Evolutionary conservation across 2,113 vertebrate species (phyloP), one percentile per base, ranked within the genome.

Genomic region (Cyphomyrus plagiostoma): DNA sequence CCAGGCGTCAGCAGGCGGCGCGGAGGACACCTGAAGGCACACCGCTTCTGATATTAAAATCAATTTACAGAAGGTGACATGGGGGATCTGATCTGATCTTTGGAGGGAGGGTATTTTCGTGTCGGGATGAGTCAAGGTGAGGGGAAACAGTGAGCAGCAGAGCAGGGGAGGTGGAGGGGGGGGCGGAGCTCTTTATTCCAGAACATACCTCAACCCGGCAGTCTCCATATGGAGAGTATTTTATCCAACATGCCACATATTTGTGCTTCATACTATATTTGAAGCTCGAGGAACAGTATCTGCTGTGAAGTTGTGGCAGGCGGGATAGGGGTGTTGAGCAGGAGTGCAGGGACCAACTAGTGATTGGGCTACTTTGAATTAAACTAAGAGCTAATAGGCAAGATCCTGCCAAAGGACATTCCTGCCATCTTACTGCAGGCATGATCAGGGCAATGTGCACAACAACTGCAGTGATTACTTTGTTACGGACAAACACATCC

Each of bases 1-100:
- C 94, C 94, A 94, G 94, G 93, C 92, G 86, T 92, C 93, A 92
- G 92, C 93, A 93, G 91, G 91, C 91, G 90, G 92, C 94, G 94
- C 95, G 89, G 92, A 94, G 92, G 48, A 42, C 42, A 45, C 7
- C 91, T 92, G 86, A 94, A 93, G 92, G 92, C 92, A 53, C 17
- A 21, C 91, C 91, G 92, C 93, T 93, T 26, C 5, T 92, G 92
- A 94, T 94, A 95, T 95, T 95, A 94, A 95, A 95, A 95, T 95
- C 93, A 94, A 95, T 95, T 96, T 95, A 92, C 90, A 45, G 39
- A 45, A 45, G 30, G 88, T 91, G 90, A 90, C 89, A 94, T 92
- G 93, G 92, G 92, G 93, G 93, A 93, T 53, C 52, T 2, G 26
- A 2, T 74, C 56, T 35, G 39, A 8, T 50, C 53, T 58, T 21